Conservation (phyloP, 2,113 vertebrate species). For the Dasyornis broadbenti region DNA sequence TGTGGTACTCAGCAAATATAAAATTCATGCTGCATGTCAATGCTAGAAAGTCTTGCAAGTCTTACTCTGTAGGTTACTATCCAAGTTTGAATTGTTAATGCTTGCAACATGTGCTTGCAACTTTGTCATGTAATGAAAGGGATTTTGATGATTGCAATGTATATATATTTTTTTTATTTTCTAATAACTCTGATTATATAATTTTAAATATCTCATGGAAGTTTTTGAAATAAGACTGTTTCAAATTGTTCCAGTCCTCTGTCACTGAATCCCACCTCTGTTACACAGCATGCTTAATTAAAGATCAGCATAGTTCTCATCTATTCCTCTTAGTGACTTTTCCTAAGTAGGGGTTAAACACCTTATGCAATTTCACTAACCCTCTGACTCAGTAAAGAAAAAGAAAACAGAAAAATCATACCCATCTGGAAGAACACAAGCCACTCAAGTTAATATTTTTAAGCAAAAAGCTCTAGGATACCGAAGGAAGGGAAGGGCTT, state of each 20-base stretch:
- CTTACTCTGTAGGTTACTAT: neutral
- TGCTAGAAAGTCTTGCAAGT: neutral
- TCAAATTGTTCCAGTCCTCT: neutral
- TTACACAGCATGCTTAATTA: neutral
- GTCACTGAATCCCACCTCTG: neutral
- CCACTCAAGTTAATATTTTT: neutral
- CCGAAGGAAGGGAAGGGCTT: constrained; percentile 6
- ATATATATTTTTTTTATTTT: neutral
- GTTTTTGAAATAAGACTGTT: neutral
- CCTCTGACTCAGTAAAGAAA: neutral
- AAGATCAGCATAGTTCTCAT: neutral
- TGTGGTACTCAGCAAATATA: neutral
- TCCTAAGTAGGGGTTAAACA: neutral
- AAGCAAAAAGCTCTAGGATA: neutral
- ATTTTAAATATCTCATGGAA: neutral
- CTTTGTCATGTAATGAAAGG: neutral
- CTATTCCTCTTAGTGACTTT: neutral
- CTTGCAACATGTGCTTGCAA: neutral
- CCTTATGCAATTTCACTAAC: neutral
- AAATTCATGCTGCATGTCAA: neutral
- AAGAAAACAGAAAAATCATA: neutral
- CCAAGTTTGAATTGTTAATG: neutral
- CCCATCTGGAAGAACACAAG: neutral
- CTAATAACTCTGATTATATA: neutral
- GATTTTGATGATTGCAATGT: neutral